Base-by-base conservation (phyloP, 92 coral and sea anemone genomes). In the Umimayanthus chanpuru region DNA sequence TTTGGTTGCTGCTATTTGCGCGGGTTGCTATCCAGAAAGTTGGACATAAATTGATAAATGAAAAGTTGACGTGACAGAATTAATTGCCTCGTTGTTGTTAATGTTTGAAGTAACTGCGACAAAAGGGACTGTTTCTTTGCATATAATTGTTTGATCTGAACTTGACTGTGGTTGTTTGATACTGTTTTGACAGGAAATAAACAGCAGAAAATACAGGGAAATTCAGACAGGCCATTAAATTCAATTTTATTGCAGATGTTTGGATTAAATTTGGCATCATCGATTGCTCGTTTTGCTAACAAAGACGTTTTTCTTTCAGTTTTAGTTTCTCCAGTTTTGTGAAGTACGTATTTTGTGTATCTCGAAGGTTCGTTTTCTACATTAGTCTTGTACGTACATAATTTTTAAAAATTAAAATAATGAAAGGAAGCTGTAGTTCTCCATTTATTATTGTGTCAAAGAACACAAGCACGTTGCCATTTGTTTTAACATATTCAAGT, bases 181-280 rank as follows among this genome's bases (percentile, higher is more conserved):
- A 83, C 77, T 83, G 87, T 83, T 83, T 41, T 83, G 87, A 83
- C 87, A 83, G 87, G 87, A 83, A 83, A 83, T 83, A 83, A 70
- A 83, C 87, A 83, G 77, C 28, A 50, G 66, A 47, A 70, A 53
- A 43, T 25, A 26, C 79, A 83, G 67, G 44, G 73, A 38, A 43
- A 38, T 26, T 49, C 87, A 47, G 74, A 70, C 32, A 81, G 85
- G 39, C 49, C 86, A 65, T 66, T 78, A 40, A 70, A n/a, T 71
- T 83, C 73, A 73, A 18, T 70, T 18, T 28, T 1, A 15, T 71
- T 30, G 76, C 50, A 25, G 39, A 26, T 36, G 39, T 81, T 29
- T 70, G 77, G 32, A 18, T 20, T 44, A 30, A 8, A 3, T 61
- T 44, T 56, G 44, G 21, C 15, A 26, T 30, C 8, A n/a, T n/a